A percentile compares a stretch with the other conserved stretches of the same genome.
Conservation (phyloP, 2,888 invertebrate species). For the Cacoxenus indagator region DNA sequence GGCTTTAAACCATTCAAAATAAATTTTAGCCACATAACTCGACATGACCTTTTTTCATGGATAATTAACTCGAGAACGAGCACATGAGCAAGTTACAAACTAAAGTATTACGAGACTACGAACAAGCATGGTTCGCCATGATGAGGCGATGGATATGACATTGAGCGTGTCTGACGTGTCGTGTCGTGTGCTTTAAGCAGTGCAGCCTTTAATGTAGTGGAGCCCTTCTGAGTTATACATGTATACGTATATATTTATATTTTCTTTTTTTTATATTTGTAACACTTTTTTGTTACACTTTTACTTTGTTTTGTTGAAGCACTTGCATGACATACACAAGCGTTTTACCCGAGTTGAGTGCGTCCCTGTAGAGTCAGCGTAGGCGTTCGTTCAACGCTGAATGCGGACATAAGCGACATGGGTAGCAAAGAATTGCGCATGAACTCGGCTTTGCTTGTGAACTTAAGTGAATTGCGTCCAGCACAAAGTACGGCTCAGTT, state of each 20-base stretch:
- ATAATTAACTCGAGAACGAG: slow-evolving; percentile 44
- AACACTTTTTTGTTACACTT: background rate
- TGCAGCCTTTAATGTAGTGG: background rate
- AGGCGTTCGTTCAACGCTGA: background rate
- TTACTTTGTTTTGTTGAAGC: background rate
- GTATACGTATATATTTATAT: no score
- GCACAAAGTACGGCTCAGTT: slow-evolving; percentile 33
- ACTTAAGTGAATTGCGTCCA: background rate
- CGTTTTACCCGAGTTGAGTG: background rate
- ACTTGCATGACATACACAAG: background rate
- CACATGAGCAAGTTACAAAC: slow-evolving; percentile 24
- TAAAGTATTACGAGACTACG: slow-evolving; percentile 18
- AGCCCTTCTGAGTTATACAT: no score
- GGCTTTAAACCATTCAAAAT: slow-evolving; percentile 39
- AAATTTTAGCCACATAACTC: slow-evolving; percentile 40
- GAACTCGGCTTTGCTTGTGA: background rate
- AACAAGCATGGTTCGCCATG: background rate
- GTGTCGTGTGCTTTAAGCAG: background rate
- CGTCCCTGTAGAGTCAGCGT: slow-evolving; percentile 7
- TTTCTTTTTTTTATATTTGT: no score
- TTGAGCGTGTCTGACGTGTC: background rate
- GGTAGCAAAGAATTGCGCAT: background rate
- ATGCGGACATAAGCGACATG: background rate
- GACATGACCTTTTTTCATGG: slow-evolving; percentile 39
- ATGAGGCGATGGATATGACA: background rate